A percentile compares a stretch with the other conserved stretches of the same genome.
Conservation (phyloP, 2,888 invertebrate species). For the Agrilus mali region DNA sequence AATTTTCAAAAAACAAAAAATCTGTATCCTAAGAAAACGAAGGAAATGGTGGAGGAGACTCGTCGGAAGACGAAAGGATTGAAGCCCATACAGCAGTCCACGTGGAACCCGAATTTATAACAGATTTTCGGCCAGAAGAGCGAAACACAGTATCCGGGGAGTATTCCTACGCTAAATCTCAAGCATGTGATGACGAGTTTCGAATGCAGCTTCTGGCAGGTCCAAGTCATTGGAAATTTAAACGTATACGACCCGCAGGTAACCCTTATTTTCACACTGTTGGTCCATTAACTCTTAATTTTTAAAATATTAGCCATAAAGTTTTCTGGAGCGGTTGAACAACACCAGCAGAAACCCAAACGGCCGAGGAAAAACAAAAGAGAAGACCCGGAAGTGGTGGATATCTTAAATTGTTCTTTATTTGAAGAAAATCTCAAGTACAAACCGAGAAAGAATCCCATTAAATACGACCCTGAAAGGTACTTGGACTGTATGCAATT, state of each 20-base stretch:
- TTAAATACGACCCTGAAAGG: too few relatives aligned
- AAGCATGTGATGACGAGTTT: slow-evolving; percentile 26
- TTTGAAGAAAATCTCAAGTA: too few relatives aligned
- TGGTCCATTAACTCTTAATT: slow-evolving; percentile 1
- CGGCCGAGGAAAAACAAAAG: slow-evolving; percentile 1
- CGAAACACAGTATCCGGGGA: slow-evolving; percentile 40
- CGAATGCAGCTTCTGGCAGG: slow-evolving; percentile 57
- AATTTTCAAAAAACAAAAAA: too few relatives aligned
- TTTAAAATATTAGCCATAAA: slow-evolving; percentile 19
- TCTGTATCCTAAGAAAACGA: too few relatives aligned
- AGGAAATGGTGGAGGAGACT: too few relatives aligned
- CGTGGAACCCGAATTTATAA: slow-evolving; percentile 22
- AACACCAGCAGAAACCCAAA: slow-evolving; percentile 5
- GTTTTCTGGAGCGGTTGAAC: slow-evolving; percentile 17
- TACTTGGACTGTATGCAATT: too few relatives aligned
- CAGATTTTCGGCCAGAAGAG: slow-evolving; percentile 45
- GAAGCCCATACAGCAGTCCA: too few relatives aligned
- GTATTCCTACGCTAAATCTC: slow-evolving; percentile 55
- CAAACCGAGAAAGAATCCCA: too few relatives aligned
- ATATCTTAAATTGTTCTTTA: too few relatives aligned
- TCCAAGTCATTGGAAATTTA: slow-evolving; percentile 71
- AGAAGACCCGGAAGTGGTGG: background rate
- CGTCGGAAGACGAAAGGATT: too few relatives aligned
- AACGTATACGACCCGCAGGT: slow-evolving; percentile 27
- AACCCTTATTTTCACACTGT: background rate